Conservation (phyloP, 2,888 invertebrate genomes). For the Chymomyza caudatula region DNA sequence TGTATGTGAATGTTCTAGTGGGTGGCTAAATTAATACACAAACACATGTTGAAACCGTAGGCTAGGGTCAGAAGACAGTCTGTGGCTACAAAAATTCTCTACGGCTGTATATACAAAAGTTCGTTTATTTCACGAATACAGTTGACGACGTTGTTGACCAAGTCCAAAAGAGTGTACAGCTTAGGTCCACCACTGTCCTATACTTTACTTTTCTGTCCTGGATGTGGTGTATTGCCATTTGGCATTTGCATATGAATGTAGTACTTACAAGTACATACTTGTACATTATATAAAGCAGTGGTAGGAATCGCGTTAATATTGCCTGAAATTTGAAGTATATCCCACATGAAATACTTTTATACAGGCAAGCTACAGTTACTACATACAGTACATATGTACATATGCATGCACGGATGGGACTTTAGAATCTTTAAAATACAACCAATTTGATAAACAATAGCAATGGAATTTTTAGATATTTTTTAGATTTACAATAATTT, state of each 20-base stretch:
- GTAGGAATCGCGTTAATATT: not conserved
- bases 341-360: too few species aligned
- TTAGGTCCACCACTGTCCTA: slow-evolving; percentile 32
- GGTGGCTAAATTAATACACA: slow-evolving; percentile 66
- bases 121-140: slow-evolving; percentile 65
- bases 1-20: slow-evolving; percentile 43
- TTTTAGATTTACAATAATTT: too few species aligned
- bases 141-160: slow-evolving; percentile 58
- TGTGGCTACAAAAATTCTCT: not conserved
- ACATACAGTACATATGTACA: too few species aligned
- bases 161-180: slow-evolving; percentile 50
- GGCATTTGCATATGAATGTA: not conserved
- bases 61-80: not conserved
- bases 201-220: slow-evolving; percentile 4
- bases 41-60: slow-evolving; percentile 42
- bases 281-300: not conserved
- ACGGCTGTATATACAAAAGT: slow-evolving; percentile 50
- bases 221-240: not conserved
- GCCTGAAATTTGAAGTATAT: not conserved
- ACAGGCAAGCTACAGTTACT: too few species aligned
- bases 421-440: too few species aligned
- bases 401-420: too few species aligned
- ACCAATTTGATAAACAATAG: too few species aligned
- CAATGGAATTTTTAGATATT: too few species aligned
- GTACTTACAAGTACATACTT: not conserved